Conservation (phyloP, 2,797 vertebrate species). For the Phataginus tetradactyla region DNA sequence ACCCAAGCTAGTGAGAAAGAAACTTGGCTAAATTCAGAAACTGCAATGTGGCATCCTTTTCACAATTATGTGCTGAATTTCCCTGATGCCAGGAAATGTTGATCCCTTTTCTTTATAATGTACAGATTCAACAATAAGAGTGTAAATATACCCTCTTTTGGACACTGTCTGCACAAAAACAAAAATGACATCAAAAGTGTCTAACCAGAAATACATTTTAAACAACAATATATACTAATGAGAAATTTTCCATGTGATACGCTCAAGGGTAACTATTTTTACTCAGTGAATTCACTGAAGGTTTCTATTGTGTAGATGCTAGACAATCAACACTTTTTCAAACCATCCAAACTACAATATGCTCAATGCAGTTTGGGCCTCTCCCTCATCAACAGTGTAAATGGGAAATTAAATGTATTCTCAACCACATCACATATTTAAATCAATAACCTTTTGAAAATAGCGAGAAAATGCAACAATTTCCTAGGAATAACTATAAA, state of each 20-base stretch:
- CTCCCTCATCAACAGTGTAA: background rate
- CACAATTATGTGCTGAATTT: background rate
- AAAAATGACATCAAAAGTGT: slow-evolving; percentile 33
- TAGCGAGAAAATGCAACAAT: slow-evolving; percentile 28
- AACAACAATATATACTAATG: slow-evolving; percentile 48
- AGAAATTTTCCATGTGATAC: background rate
- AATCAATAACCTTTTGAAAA: slow-evolving; percentile 26
- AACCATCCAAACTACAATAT: background rate
- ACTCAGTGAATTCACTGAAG: background rate
- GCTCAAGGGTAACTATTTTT: background rate
- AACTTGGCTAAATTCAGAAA: slow-evolving; percentile 15
- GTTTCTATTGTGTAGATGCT: background rate
- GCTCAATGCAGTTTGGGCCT: background rate
- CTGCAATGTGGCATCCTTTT: background rate
- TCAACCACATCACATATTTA: background rate
- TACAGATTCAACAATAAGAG: background rate
- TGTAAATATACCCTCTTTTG: slow-evolving; percentile 39
- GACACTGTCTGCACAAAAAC: slow-evolving; percentile 11
- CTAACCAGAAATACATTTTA: slow-evolving; percentile 58
- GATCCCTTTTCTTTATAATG: slow-evolving; percentile 7
- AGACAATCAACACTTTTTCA: background rate
- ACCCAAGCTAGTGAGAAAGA: background rate
- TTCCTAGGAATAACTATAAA: slow-evolving; percentile 30
- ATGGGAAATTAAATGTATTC: background rate
- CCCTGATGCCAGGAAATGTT: background rate